Percentiles rank a stretch among this genome's conserved stretches.
Conservation (phyloP, 92 coral and sea anemone genomes). For the Phymanthus crucifer region DNA sequence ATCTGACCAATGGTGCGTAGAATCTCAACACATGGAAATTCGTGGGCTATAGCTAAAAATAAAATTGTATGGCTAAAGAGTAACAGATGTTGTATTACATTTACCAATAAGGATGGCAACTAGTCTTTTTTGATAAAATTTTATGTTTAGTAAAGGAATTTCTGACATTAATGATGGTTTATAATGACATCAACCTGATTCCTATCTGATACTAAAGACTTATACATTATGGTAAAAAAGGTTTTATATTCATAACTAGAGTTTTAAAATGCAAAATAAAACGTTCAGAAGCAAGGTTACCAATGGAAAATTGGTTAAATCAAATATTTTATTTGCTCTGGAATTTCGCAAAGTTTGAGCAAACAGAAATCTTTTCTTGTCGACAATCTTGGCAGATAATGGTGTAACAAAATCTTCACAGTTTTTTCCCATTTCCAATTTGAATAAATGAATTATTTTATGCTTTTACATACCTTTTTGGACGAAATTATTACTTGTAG, state of each 20-base stretch:
- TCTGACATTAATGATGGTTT: not conserved
- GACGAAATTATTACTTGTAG: constrained; percentile 33
- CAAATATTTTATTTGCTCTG: not conserved
- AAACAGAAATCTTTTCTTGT: not conserved
- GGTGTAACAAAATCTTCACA: not conserved
- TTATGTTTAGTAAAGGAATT: too few species aligned
- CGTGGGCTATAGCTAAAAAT: too few species aligned
- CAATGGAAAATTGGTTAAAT: not conserved
- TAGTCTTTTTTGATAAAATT: too few species aligned
- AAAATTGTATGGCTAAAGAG: too few species aligned
- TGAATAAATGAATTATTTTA: not conserved
- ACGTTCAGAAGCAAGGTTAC: not conserved
- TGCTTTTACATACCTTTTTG: constrained; percentile 39
- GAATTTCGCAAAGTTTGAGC: not conserved
- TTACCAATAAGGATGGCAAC: too few species aligned
- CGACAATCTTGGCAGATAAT: not conserved
- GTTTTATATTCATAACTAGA: not conserved
- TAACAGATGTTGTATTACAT: too few species aligned
- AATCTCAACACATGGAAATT: too few species aligned
- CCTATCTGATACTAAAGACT: not conserved
- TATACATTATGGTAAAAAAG: not conserved
- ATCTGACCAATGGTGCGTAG: too few species aligned
- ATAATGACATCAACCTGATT: not conserved
- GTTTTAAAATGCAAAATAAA: not conserved
- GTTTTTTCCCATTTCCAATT: not conserved